Evolutionary conservation across 2,888 invertebrate species (phyloP), one percentile per base, ranked within the genome.

Genomic region (Entomobrya multifasciata): DNA sequence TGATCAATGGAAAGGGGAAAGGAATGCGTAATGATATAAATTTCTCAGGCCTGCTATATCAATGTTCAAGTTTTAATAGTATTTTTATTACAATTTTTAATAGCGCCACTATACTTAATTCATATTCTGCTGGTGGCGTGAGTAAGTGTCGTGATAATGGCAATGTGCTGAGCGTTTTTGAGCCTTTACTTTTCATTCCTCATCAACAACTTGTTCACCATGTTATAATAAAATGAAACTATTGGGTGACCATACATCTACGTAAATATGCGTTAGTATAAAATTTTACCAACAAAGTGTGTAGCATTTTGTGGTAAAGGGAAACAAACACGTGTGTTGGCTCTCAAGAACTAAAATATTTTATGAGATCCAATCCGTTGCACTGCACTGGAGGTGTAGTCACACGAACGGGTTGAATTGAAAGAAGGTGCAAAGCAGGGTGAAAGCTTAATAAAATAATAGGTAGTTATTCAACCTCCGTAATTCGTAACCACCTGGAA

Each of bases 311-410:
- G 47, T 70, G 70, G 44, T 25, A 25, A 30, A 36, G 8, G 36
- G n/a, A n/a, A n/a, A 36, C 36, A 36, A 70, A 47, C 70, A 70
- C 47, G 70, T 70, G 70, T 70, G 44, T 44, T 15, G 47, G 22
- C 47, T 70, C 70, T 67, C 70, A 70, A 25, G 27, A 49, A 36
- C 47, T 13, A 25, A 47, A 74, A 6, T 8, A 36, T 36, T 74
- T 74, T 52, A 55, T 36, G 17, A 30, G 30, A 36, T 55, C 55
- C 27, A n/a, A n/a, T n/a, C n/a, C n/a, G n/a, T n/a, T n/a, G n/a
- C n/a, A n/a, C n/a, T n/a, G n/a, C n/a, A n/a, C n/a, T n/a, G n/a
- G n/a, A n/a, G n/a, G n/a, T 70, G 47, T 44, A 27, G n/a, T 15
- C 47, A 25, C 17, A 36, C 1, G 17, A 10, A 67, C 44, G 30